Evolutionary conservation across 2,797 vertebrate species (phyloP).

Genomic region (Amazona ochrocephala): DNA sequence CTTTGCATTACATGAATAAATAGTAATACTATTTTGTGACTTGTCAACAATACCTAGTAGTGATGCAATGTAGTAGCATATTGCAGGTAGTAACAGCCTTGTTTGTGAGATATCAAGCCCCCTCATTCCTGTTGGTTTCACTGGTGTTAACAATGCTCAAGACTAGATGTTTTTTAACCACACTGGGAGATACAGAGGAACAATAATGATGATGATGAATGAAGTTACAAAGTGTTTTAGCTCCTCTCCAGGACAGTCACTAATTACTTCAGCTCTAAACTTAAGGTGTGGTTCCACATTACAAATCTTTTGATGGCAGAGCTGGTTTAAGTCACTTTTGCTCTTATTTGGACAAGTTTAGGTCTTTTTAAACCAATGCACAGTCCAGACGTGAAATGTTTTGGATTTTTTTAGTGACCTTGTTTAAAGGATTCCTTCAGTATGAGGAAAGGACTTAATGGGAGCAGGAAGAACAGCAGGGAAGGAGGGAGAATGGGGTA

Average conservation of each 20-base stretch:
- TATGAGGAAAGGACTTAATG: background rate
- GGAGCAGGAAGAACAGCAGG: background rate
- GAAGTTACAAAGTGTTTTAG: conserved; percentile 38
- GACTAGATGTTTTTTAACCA: conserved; percentile 38
- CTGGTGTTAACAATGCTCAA: background rate
- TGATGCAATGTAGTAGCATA: background rate
- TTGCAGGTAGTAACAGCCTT: background rate
- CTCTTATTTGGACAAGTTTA: background rate
- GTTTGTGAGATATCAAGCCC: conserved; percentile 12
- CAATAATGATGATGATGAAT: conserved; percentile 29
- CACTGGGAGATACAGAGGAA: background rate
- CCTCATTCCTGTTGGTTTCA: conserved; percentile 2
- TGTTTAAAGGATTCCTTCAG: background rate
- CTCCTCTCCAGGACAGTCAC: conserved; percentile 21
- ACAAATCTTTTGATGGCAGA: background rate
- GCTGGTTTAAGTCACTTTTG: background rate
- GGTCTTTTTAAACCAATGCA: background rate
- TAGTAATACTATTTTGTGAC: conserved; percentile 47
- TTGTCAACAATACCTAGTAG: conserved; percentile 7
- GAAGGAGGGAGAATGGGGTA: background rate
- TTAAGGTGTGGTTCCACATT: conserved; percentile 25
- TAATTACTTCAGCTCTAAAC: conserved; percentile 62
- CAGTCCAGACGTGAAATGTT: background rate
- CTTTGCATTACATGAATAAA: conserved; percentile 60
- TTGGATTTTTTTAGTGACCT: background rate